Evolutionary conservation across 2,888 invertebrate genomes (phyloP).

Genomic region (Heliconius charithonia): DNA sequence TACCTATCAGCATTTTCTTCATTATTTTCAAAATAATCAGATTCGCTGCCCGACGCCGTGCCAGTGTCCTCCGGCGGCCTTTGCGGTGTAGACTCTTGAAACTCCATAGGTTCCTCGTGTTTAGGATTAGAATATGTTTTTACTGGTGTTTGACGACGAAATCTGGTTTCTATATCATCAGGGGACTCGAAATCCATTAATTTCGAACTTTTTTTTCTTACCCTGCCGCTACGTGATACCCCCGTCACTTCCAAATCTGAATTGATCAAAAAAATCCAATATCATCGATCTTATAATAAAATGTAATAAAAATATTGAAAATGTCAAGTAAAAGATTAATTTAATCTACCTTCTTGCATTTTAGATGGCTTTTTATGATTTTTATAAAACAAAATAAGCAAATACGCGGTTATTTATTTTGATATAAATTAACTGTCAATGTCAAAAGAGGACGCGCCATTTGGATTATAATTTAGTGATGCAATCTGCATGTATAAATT

Average conservation of each 20-base stretch:
- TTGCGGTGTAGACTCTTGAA: slow-evolving; percentile 55
- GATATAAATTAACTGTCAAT: slow-evolving; percentile 7
- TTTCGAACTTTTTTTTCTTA: slow-evolving; percentile 97
- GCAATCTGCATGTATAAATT: neutral
- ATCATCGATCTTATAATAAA: neutral
- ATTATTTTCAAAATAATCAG: slow-evolving; percentile 77
- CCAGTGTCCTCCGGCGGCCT: slow-evolving; percentile 64
- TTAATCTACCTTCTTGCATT: slow-evolving; percentile 43
- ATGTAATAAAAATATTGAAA: neutral
- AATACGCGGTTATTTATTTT: neutral
- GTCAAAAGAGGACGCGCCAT: slow-evolving; percentile 4
- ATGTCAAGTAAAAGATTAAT: neutral
- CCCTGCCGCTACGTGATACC: slow-evolving; percentile 94
- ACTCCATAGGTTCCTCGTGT: slow-evolving; percentile 64
- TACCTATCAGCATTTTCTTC: slow-evolving; percentile 77
- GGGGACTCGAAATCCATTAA: slow-evolving; percentile 96
- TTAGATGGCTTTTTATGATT: neutral
- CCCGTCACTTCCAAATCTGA: slow-evolving; percentile 92
- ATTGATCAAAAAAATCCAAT: neutral
- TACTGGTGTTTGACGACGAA: slow-evolving; percentile 69
- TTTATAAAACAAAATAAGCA: neutral
- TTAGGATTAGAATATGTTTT: slow-evolving; percentile 62
- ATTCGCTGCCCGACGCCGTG: slow-evolving; percentile 75
- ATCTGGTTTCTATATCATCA: slow-evolving; percentile 90
- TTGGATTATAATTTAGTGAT: slow-evolving; percentile 2